phyloP scores from a whole-genome alignment of 92 coral and sea anemone genomes.

The Parazoanthus swiftii region DNA sequence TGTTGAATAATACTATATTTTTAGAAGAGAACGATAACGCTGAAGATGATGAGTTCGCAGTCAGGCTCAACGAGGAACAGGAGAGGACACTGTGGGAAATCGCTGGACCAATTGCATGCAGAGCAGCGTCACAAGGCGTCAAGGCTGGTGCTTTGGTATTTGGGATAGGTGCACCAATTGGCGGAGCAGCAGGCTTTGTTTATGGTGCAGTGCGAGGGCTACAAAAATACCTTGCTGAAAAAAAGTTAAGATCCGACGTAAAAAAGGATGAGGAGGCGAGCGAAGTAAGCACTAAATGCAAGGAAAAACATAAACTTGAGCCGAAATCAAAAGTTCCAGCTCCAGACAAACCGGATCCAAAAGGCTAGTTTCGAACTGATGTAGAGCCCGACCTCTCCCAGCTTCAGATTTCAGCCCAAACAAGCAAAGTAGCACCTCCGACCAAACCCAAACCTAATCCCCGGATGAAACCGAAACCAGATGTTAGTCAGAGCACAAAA shows the following conservation, averaged over 20 bases:
- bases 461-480: neutral
- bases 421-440: neutral
- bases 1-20: neutral
- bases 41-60: neutral
- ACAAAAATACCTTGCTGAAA: neutral
- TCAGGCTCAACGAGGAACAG: conserved; percentile 10
- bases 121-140: neutral
- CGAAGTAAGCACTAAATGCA: neutral
- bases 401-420: neutral
- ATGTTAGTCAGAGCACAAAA: neutral
- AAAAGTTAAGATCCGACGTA: neutral
- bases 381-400: neutral
- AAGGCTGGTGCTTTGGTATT: neutral
- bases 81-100: conserved; percentile 10
- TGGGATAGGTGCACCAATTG: neutral
- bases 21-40: neutral
- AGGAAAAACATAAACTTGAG: neutral
- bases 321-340: neutral
- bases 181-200: conserved; percentile 22
- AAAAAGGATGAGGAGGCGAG: neutral
- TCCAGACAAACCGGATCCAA: neutral
- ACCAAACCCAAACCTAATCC: neutral
- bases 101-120: conserved; percentile 1
- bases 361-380: neutral
- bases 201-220: conserved; percentile 19